Percentiles rank a stretch among this genome's conserved stretches.
Evolutionary conservation across 2,113 vertebrate genomes (phyloP).

Genomic region (Oryctolagus cuniculus): DNA sequence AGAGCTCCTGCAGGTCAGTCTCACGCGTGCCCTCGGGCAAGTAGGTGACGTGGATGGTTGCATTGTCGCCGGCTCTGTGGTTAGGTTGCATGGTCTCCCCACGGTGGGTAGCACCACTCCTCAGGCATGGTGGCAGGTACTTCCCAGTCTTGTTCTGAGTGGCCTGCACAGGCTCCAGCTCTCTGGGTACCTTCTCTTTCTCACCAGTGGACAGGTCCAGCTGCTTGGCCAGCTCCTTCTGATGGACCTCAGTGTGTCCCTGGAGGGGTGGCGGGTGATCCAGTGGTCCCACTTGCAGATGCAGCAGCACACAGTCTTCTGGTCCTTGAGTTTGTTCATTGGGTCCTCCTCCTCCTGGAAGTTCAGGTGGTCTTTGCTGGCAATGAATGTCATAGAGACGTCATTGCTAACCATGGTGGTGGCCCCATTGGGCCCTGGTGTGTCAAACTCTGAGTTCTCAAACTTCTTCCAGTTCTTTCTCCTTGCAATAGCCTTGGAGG

Average conservation of each 20-base stretch:
- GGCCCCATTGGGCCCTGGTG: constrained; percentile 95
- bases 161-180: constrained; percentile 94
- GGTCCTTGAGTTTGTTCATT: constrained; percentile 98
- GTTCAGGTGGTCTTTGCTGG: constrained; percentile 96
- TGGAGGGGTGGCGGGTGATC: constrained; percentile 98
- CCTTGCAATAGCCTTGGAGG: constrained; percentile 96
- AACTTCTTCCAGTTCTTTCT: constrained; percentile 99
- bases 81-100: constrained; percentile 99
- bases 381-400: constrained; percentile 98
- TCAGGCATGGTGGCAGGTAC: constrained; percentile 95
- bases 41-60: constrained; percentile 98
- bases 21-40: constrained; percentile 97
- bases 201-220: constrained; percentile 95
- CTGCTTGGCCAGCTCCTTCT: constrained; percentile 98
- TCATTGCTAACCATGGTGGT: constrained; percentile 98
- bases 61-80: constrained; percentile 94
- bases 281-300: constrained; percentile 99
- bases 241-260: constrained; percentile 97
- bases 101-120: constrained; percentile 93
- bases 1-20: constrained; percentile 98
- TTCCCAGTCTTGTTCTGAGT: constrained; percentile 96
- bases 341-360: constrained; percentile 97
- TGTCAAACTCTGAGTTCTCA: constrained; percentile 95
- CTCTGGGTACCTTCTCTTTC: constrained; percentile 94
- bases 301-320: constrained; percentile 98